Evolutionary conservation across 2,888 invertebrate species (phyloP).

Genomic region (Netelia fuscicornis): DNA sequence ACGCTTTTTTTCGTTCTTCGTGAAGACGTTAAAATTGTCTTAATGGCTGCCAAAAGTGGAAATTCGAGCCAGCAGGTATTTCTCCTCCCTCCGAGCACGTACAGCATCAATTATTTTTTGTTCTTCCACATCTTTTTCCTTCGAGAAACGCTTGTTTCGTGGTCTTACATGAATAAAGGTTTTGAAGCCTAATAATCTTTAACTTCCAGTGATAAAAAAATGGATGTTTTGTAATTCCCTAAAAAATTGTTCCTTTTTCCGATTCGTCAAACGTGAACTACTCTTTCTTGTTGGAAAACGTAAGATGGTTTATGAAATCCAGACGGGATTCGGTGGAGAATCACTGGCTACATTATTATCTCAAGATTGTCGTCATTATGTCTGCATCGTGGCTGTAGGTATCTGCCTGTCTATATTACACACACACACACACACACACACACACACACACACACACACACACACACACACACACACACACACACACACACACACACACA

Average conservation of each 20-base stretch:
- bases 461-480: constrained; percentile 8
- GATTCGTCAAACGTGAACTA: background rate
- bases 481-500: constrained; percentile 9
- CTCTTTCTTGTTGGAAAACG: constrained; percentile 39
- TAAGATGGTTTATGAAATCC: constrained; percentile 43
- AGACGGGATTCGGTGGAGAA: constrained; percentile 30
- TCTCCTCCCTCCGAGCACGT: constrained; percentile 70
- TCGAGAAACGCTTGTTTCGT: constrained; percentile 54
- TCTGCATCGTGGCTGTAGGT: constrained; percentile 77
- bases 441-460: constrained; percentile 24
- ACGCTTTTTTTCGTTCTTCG: constrained; percentile 79
- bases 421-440: constrained; percentile 19
- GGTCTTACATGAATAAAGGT: constrained; percentile 18
- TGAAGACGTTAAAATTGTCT: constrained; percentile 83
- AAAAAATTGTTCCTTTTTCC: background rate
- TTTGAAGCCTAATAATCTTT: background rate
- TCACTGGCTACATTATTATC: constrained; percentile 75
- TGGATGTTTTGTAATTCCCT: background rate
- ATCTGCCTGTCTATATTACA: constrained; percentile 61
- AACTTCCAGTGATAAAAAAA: background rate
- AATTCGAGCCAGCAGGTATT: constrained; percentile 78
- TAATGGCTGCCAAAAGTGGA: constrained; percentile 81
- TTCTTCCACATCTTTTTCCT: constrained; percentile 19
- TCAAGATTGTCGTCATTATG: constrained; percentile 80
- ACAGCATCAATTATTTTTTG: constrained; percentile 35